Percentiles rank a stretch among this genome's conserved stretches.
Evolutionary conservation across 2,888 invertebrate genomes (phyloP).

Genomic region (Dermolepida albohirtum): DNA sequence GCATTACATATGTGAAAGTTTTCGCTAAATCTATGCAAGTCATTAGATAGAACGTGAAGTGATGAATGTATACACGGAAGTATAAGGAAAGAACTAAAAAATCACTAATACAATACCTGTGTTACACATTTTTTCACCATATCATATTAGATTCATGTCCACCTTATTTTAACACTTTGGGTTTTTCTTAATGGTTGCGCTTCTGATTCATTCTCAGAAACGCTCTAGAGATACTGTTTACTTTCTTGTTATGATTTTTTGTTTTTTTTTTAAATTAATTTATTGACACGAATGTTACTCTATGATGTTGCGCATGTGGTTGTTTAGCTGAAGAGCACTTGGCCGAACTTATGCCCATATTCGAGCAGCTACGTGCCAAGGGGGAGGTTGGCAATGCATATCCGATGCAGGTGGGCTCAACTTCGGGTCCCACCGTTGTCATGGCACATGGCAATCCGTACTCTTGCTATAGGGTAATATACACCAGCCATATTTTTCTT

Average conservation of each 20-base stretch:
- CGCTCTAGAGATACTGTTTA: conserved; percentile 4
- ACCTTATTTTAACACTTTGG: no score
- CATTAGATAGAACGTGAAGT: no score
- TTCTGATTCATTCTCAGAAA: no score
- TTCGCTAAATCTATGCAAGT: no score
- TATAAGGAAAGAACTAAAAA: no score
- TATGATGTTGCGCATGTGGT: conserved; percentile 45
- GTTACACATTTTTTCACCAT: no score
- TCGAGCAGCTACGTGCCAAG: conserved; percentile 91
- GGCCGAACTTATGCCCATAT: conserved; percentile 95
- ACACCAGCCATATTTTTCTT: conserved; percentile 52
- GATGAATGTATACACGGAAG: no score
- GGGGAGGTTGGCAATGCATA: conserved; percentile 92
- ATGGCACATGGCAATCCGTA: conserved; percentile 69
- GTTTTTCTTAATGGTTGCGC: no score
- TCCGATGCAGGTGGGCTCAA: conserved; percentile 86
- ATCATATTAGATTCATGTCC: no score
- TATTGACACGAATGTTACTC: conserved; percentile 41
- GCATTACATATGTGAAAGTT: no score
- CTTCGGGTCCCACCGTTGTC: conserved; percentile 75
- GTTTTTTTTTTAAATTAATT: conserved; percentile 19
- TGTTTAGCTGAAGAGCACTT: conserved; percentile 89
- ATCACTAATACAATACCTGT: no score
- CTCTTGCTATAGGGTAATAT: conserved; percentile 81
- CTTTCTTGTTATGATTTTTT: conserved; percentile 30